These are phyloP conservation scores for Leuciscus idus DNA, from an alignment of 2,113 vertebrate species.

Conservation along the genomic window DNA sequence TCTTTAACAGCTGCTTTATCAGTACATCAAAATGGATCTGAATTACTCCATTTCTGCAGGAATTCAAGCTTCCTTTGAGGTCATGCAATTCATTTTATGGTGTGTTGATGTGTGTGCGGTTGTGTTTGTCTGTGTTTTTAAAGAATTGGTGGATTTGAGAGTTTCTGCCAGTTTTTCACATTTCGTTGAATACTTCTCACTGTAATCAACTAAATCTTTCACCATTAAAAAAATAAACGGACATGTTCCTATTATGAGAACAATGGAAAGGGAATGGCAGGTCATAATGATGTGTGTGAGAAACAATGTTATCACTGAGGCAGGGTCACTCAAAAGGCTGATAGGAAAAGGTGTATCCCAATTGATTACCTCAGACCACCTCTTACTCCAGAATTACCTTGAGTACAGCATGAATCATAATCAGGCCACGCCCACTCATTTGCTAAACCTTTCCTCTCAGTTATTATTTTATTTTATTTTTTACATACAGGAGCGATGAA, in stretches of 20 bases:
- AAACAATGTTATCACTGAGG: conserved; percentile 67
- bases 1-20: not conserved
- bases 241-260: conserved; percentile 53
- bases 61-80: not conserved
- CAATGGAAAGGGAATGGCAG: conserved; percentile 63
- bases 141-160: conserved; percentile 1
- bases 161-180: conserved; percentile 21
- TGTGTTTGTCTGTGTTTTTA: conserved; percentile 7
- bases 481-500: not conserved
- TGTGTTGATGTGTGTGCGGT: not conserved
- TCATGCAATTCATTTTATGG: conserved; percentile 17
- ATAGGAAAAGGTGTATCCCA: conserved; percentile 52
- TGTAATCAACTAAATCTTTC: conserved; percentile 58
- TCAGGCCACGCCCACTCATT: not conserved
- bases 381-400: conserved; percentile 53
- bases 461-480: not conserved
- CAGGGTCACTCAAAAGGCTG: conserved; percentile 48
- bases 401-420: not conserved
- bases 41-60: conserved; percentile 9
- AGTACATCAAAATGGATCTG: not conserved
- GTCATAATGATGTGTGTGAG: conserved; percentile 59
- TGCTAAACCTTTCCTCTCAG: no score
- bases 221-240: conserved; percentile 38
- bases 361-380: conserved; percentile 27
- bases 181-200: conserved; percentile 59